Conservation (phyloP, 2,113 vertebrate genomes). For the Tragelaphus imberbis region DNA sequence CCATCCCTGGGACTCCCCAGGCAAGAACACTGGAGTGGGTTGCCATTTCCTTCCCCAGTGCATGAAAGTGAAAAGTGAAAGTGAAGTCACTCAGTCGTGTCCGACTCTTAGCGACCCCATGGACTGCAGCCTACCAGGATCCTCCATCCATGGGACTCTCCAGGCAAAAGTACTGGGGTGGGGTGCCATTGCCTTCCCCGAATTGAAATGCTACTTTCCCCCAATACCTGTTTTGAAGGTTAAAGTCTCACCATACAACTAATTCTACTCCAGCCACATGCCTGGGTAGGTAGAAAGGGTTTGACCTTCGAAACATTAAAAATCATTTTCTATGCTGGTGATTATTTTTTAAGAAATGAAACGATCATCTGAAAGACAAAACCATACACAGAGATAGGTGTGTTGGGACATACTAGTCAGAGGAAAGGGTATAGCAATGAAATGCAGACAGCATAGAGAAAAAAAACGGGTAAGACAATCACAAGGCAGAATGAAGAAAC, state of each 20-base stretch:
- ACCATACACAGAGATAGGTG: neutral
- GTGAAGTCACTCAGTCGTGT: no score
- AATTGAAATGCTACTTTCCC: neutral
- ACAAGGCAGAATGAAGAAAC: neutral
- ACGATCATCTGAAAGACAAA: conserved; percentile 26
- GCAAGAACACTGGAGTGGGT: no score
- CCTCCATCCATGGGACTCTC: no score
- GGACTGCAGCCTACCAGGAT: no score
- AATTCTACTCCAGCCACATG: neutral
- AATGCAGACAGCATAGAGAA: neutral
- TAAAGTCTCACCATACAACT: neutral
- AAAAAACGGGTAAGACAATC: neutral
- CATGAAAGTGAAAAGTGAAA: no score
- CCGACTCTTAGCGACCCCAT: no score
- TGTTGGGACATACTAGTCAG: neutral
- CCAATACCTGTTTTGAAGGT: neutral
- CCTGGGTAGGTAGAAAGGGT: neutral
- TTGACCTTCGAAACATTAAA: conserved; percentile 26
- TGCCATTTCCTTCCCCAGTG: no score
- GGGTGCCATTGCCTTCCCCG: no score
- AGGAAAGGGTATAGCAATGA: neutral
- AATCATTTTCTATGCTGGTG: neutral
- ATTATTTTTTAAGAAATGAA: neutral
- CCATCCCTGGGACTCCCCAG: no score
- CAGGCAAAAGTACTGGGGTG: no score